Evolutionary conservation across 2,888 invertebrate genomes (phyloP), one percentile per base, ranked within the genome.

Genomic region (Mellilla xanthometata): DNA sequence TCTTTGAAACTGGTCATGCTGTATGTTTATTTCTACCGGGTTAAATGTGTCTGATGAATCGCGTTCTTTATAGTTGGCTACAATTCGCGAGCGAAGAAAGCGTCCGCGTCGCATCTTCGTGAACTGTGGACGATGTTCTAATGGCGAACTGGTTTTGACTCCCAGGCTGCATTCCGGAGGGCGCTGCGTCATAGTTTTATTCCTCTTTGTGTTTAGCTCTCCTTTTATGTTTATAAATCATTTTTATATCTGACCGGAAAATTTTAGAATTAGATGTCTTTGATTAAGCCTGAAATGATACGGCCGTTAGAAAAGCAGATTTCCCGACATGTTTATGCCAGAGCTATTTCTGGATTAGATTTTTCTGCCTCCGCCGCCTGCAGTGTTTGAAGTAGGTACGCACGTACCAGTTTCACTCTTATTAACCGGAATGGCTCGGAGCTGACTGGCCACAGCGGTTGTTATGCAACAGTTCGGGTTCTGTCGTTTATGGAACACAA

Each of bases 401-500:
- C 61, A 62, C 57, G 63, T 69, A 71, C 70, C 72, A 80, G 79
- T 81, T 81, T 80, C 79, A 78, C 77, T 82, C 71, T 78, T 78
- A 68, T 75, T 78, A 68, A 72, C 70, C 74, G 68, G 72, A 72
- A 72, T 72, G 65, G 62, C 54, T 40, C 41, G 49, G 51, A 60
- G 58, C 64, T 65, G 58, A 60, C 56, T 55, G 65, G 65, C 58
- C 66, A 66, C 58, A 46, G 46, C 45, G 49, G 65, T 74, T 52
- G 54, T 55, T 53, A 76, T 72, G 72, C 71, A 80, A 78, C 72
- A 32, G 70, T 73, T 76, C 76, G 74, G 76, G 74, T 80, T 83
- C 71, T 74, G 76, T 76, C 72, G 77, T 76, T 76, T 69, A 70
- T 65, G 65, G 71, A 81, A 81, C 79, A 84, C 76, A 81, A 84